phyloP scores from a whole-genome alignment of 2,797 vertebrate genomes.

The Bufotes viridis region DNA sequence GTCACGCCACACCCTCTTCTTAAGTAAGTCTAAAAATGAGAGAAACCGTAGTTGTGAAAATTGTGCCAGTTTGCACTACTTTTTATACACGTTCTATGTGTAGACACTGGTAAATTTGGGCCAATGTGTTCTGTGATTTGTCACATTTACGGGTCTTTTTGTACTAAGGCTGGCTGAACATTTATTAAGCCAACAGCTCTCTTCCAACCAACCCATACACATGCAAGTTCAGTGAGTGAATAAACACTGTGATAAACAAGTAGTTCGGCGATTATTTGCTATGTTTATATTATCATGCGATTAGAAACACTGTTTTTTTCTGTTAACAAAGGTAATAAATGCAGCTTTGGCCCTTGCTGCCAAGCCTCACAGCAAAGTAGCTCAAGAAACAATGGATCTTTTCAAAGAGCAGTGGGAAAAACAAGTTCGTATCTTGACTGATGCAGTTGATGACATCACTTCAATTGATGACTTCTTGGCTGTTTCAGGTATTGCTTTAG shows the following conservation, averaged over 20 bases:
- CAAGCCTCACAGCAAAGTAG: constrained; percentile 86
- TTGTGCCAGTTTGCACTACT: too few species aligned
- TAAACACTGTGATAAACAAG: not conserved
- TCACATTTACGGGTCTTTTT: too few species aligned
- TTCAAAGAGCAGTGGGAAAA: constrained; percentile 85
- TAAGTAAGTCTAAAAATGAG: too few species aligned
- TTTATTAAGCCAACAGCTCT: too few species aligned
- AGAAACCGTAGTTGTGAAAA: too few species aligned
- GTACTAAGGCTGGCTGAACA: too few species aligned
- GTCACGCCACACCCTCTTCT: too few species aligned
- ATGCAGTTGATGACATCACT: constrained; percentile 84
- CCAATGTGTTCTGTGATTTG: too few species aligned
- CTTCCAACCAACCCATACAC: too few species aligned
- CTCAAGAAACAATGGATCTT: constrained; percentile 83
- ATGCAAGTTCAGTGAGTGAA: not conserved
- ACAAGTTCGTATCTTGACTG: constrained; percentile 81
- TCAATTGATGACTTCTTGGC: constrained; percentile 85
- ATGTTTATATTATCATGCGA: not conserved
- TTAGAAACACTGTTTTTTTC: not conserved
- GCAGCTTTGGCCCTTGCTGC: constrained; percentile 94
- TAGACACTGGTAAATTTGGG: too few species aligned
- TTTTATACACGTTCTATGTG: too few species aligned
- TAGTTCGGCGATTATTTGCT: not conserved
- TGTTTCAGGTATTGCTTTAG: constrained; percentile 76
- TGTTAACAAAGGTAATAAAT: constrained; percentile 89